Base-by-base conservation (phyloP, 1,140 invertebrate genomes). In the Bombus difficillimus region DNA sequence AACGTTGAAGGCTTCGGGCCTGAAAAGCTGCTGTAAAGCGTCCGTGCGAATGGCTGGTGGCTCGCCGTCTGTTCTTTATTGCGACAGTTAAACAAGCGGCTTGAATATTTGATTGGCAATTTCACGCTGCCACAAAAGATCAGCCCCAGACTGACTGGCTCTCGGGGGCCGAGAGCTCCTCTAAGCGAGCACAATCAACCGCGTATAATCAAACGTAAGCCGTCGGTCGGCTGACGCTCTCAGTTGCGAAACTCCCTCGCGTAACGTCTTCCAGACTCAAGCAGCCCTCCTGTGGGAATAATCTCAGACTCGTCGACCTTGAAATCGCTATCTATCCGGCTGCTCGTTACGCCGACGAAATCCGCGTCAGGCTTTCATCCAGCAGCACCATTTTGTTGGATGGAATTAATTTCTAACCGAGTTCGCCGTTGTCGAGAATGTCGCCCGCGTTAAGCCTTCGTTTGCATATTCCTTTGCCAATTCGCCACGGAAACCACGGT, bases 71-170 rank as follows among this genome's bases (percentile, higher is more conserved):
- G 81, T 88, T 89, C 91, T 92, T 92, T 92, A 92, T 92, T 89
- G 91, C 89, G 73, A 83, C 86, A 85, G 89, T 92, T 92, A 92
- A 92, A 90, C 91, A 92, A 87, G 69, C 90, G 85, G 41, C 76
- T 32, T 92, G 91, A 92, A 92, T 92, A 92, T 92, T 92, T 92
- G 88, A 92, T 92, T 92, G 91, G 89, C 91, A 92, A 92, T 92
- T 92, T 89, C 91, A 81, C 79, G 88, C 69, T 88, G 77, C 81
- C 73, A 91, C 86, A 92, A 92, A 92, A 87, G 87, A 87, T 89
- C 86, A 81, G 57, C 77, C 64, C 47, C 75, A 73, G 86, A 85
- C 77, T 68, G 86, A 85, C 88, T 78, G 39, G 43, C 47, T 43
- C 66, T 64, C 81, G 3, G 43, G 57, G 80, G 62, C 32, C 32